Evolutionary conservation across 2,113 vertebrate species (phyloP).

Genomic region (Raja brachyura): DNA sequence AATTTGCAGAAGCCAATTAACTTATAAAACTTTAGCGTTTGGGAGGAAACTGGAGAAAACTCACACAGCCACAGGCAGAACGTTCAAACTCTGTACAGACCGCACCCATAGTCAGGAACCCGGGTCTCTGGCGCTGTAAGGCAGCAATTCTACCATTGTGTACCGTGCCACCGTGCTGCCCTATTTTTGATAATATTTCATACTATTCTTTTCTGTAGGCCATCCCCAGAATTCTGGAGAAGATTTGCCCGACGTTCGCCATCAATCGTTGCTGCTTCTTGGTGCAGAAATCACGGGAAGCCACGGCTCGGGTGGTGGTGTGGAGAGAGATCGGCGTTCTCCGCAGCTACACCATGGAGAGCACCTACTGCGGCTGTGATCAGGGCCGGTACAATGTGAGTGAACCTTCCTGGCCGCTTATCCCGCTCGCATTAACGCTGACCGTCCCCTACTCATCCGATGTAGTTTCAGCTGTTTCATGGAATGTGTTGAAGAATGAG

Average conservation of each 20-base stretch:
- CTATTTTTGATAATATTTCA: too few species aligned
- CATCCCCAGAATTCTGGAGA: slow-evolving; percentile 81
- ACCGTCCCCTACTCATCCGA: neutral
- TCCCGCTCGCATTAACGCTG: neutral
- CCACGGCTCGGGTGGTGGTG: slow-evolving; percentile 80
- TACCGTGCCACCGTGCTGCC: too few species aligned
- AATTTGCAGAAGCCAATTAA: too few species aligned
- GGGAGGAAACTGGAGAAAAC: too few species aligned
- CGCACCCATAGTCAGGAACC: too few species aligned
- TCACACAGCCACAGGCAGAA: too few species aligned
- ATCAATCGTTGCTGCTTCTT: slow-evolving; percentile 84
- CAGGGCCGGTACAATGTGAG: slow-evolving; percentile 81
- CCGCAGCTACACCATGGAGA: slow-evolving; percentile 91
- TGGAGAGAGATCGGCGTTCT: slow-evolving; percentile 83
- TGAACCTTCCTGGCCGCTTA: neutral
- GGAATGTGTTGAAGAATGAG: neutral
- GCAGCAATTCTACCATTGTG: too few species aligned
- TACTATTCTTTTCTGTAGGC: slow-evolving; percentile 53
- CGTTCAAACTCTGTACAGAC: too few species aligned
- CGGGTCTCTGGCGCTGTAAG: too few species aligned
- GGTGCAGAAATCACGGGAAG: slow-evolving; percentile 80
- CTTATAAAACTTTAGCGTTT: too few species aligned
- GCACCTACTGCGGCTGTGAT: slow-evolving; percentile 80
- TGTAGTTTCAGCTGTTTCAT: neutral
- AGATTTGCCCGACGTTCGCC: slow-evolving; percentile 78